phyloP scores from a whole-genome alignment of 2,113 vertebrate species.

The Calyptommatus sinebrachiatus region DNA sequence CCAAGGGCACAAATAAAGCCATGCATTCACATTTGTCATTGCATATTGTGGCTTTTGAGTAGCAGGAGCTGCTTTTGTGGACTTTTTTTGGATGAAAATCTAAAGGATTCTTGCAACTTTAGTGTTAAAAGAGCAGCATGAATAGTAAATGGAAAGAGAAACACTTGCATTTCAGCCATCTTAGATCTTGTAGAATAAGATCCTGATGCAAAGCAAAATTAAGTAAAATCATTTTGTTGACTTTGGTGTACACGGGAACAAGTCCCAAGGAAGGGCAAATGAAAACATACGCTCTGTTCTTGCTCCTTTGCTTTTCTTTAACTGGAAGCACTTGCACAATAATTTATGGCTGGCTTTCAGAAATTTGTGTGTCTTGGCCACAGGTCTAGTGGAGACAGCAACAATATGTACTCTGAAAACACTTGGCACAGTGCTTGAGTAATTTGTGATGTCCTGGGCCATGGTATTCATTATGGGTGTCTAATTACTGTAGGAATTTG shows the following conservation, averaged over 20 bases:
- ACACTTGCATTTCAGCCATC: neutral
- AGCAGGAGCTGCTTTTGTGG: neutral
- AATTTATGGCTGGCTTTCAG: neutral
- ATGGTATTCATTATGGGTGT: slow-evolving; percentile 14
- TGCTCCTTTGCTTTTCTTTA: neutral
- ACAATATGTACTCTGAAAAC: slow-evolving; percentile 12
- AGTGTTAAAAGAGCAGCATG: neutral
- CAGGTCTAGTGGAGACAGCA: neutral
- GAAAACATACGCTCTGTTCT: neutral
- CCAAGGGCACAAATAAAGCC: neutral
- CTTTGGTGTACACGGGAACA: neutral
- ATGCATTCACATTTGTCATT: neutral
- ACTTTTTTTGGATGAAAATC: neutral
- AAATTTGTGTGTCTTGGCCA: neutral
- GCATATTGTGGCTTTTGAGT: neutral
- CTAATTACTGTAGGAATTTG: slow-evolving; percentile 21
- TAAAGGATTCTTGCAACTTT: neutral
- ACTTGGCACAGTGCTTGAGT: slow-evolving; percentile 22
- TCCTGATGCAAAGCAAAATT: neutral
- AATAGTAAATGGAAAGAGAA: neutral
- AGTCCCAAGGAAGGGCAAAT: neutral
- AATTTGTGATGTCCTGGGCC: slow-evolving; percentile 9
- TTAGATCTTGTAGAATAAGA: neutral
- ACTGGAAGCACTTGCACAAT: neutral
- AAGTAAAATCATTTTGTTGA: neutral